A percentile compares a stretch with the other conserved stretches of the same genome.
Conservation (phyloP, 2,797 vertebrate genomes). For the Cyclura pinguis region DNA sequence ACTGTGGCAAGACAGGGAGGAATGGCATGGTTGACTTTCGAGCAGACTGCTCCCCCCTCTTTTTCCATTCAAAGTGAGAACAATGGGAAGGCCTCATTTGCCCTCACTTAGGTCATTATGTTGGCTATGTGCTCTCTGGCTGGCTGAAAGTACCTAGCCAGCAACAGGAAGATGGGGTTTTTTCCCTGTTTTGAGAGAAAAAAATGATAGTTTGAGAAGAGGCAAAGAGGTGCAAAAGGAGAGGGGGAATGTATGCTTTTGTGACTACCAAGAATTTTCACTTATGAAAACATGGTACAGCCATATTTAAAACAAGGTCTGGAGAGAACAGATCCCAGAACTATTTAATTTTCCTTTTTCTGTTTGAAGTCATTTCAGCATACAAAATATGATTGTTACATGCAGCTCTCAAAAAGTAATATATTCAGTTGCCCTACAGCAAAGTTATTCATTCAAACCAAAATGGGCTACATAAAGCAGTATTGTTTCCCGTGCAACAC, state of each 20-base stretch:
- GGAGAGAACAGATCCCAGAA: not conserved
- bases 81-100: constrained; percentile 2
- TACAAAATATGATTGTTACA: not conserved
- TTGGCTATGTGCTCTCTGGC: not conserved
- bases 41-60: not conserved
- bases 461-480: not conserved
- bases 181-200: not conserved
- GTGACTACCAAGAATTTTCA: not conserved
- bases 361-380: not conserved
- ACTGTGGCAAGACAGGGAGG: not conserved
- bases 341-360: not conserved
- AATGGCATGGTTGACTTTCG: not conserved
- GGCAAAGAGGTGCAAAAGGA: not conserved
- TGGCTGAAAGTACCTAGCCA: constrained; percentile 1
- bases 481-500: not conserved
- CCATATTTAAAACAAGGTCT: not conserved
- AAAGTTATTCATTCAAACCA: not conserved
- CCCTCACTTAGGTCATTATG: not conserved
- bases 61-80: constrained; percentile 4
- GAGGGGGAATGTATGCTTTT: not conserved
- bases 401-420: not conserved
- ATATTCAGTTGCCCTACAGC: not conserved
- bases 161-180: not conserved
- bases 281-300: not conserved
- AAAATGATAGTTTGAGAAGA: not conserved